phyloP scores from a whole-genome alignment of 37 sponge, comb jelly and placozoan species.

The Beroe forskalii region DNA sequence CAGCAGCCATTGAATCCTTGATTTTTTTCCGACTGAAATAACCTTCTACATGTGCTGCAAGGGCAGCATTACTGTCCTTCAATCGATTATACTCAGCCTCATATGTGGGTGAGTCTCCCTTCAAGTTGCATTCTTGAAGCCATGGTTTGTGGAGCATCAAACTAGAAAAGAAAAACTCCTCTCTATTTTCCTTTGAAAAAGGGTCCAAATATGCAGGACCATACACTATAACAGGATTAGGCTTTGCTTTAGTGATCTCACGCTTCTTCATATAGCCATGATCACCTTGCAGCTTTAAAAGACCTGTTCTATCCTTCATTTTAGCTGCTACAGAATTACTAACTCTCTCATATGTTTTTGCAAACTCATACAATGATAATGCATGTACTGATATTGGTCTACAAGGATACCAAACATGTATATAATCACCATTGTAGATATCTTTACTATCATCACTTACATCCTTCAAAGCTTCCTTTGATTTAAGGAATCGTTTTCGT shows the following conservation, averaged over 20 bases:
- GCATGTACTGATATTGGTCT: neutral
- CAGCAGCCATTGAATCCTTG: neutral
- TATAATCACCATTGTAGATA: neutral
- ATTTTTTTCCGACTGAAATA: neutral
- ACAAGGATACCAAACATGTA: neutral
- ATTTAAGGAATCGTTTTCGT: neutral
- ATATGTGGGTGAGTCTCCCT: too few relatives aligned
- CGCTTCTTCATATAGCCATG: neutral
- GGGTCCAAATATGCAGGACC: neutral
- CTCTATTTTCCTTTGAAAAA: neutral
- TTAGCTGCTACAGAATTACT: neutral
- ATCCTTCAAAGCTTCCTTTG: neutral
- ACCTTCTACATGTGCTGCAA: too few relatives aligned
- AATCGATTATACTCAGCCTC: too few relatives aligned
- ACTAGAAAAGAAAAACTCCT: neutral
- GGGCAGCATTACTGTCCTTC: too few relatives aligned
- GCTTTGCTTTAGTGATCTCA: neutral
- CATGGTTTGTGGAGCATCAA: neutral
- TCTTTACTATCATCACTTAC: neutral
- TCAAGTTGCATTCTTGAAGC: neutral
- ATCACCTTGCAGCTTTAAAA: neutral
- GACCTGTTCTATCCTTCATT: neutral
- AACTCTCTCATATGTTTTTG: neutral
- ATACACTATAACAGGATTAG: neutral
- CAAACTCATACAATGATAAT: neutral